Evolutionary conservation across 2,113 vertebrate species (phyloP), one percentile per base, ranked within the genome.

Genomic region (Colossoma macropomum): DNA sequence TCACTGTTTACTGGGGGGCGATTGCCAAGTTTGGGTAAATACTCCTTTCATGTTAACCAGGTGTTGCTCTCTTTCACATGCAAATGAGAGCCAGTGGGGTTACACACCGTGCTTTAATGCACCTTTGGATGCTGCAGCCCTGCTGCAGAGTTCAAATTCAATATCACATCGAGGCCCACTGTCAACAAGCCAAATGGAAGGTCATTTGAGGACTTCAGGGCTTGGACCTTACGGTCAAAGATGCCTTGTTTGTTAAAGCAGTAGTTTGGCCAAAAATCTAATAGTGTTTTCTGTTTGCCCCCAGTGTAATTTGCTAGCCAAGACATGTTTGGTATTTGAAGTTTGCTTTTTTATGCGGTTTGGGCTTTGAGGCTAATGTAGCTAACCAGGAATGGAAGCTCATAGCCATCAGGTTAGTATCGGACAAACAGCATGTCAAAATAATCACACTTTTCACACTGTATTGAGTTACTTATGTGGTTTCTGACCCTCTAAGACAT

Each of bases 1-100:
- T 74, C 50, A 52, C 66, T 70, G 80, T 86, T 83, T 69, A 78
- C 50, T 41, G 54, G 54, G 59, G 16, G 25, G 23, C n/a, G 21
- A 79, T 83, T 75, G 84, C 86, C 74, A 85, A 79, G 52, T 80
- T 84, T 77, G 54, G 13, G 63, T 80, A 81, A 86, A 85, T 77
- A 78, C 72, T 21, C 69, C 60, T 81, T 86, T 85, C 75, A 86
- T 85, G 84, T 81, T 83, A 60, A 59, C 84, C 84, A 87, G 86
- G 78, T 87, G 86, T 81, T 85, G 77, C 66, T 30, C 32, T 4
- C 75, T 81, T 87, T 86, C 65, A 79, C 52, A 84, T 87, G 81
- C 69, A 83, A 85, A 85, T 85, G 21, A 59, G 41, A 79, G 76
- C 65, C 48, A 65, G 63, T 62, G 34, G 63, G 34, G 66, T 76